phyloP scores from a whole-genome alignment of 1,140 invertebrate genomes.

The Colletes latitarsis region DNA sequence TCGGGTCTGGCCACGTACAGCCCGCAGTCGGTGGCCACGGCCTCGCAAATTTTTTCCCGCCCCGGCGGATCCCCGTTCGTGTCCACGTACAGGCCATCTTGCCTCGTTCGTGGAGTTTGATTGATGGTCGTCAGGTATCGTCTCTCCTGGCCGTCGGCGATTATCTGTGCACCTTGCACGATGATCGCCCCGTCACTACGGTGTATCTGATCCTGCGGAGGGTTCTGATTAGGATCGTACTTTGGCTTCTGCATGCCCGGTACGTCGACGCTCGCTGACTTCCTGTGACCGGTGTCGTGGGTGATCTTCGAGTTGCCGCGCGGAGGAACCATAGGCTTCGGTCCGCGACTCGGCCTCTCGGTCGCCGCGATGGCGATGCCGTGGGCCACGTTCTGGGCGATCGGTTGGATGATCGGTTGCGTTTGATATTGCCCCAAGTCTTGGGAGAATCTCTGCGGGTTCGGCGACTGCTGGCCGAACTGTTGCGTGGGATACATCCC shows the following conservation, averaged over 20 bases:
- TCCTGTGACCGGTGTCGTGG: conserved; percentile 73
- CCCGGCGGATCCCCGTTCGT: conserved; percentile 69
- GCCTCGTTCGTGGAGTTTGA: conserved; percentile 77
- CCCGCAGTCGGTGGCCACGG: conserved; percentile 64
- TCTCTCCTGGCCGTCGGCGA: conserved; percentile 66
- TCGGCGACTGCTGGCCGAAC: conserved; percentile 76
- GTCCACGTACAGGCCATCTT: conserved; percentile 78
- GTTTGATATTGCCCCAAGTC: conserved; percentile 76
- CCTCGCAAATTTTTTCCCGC: conserved; percentile 68
- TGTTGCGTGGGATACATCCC: conserved; percentile 70
- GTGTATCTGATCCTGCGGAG: conserved; percentile 60
- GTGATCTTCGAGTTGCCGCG: conserved; percentile 79
- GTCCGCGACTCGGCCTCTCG: conserved; percentile 72
- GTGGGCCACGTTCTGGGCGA: conserved; percentile 75
- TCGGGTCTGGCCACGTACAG: conserved; percentile 74
- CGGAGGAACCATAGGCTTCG: conserved; percentile 79
- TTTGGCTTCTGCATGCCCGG: conserved; percentile 56
- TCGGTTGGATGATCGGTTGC: conserved; percentile 79
- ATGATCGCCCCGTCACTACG: conserved; percentile 55
- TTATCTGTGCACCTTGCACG: conserved; percentile 52
- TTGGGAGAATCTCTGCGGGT: conserved; percentile 76
- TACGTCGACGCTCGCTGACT: conserved; percentile 70
- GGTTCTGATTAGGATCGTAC: conserved; percentile 45
- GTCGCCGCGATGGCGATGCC: conserved; percentile 58
- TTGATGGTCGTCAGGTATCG: conserved; percentile 69